phyloP scores from a whole-genome alignment of 2,888 invertebrate genomes.

The Agriopis marginaria region DNA sequence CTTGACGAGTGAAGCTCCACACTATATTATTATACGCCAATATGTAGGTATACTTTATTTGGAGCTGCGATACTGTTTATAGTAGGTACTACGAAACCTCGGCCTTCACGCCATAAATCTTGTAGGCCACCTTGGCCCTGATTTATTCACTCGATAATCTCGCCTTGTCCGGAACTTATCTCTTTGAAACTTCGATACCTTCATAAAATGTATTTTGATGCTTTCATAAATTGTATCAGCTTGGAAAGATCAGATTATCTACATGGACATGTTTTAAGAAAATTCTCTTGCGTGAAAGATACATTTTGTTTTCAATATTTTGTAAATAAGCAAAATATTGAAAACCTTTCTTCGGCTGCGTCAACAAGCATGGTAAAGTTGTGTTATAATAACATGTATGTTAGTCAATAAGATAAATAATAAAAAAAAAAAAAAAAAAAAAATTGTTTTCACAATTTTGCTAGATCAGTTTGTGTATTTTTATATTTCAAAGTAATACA shows the following conservation, averaged over 20 bases:
- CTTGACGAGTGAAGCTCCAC: too few species aligned
- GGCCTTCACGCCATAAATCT: conserved; percentile 65
- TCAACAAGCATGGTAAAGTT: too few species aligned
- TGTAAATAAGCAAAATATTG: too few species aligned
- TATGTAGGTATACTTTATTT: background rate
- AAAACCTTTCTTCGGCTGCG: too few species aligned
- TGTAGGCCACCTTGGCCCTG: conserved; percentile 61
- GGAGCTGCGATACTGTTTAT: conserved; percentile 14
- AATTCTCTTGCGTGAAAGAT: background rate
- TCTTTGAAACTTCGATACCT: conserved; percentile 55
- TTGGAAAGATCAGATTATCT: background rate
- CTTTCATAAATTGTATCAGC: conserved; percentile 22
- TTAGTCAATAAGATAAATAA: too few species aligned
- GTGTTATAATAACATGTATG: too few species aligned
- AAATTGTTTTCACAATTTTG: too few species aligned
- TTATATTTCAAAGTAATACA: too few species aligned
- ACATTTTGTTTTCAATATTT: too few species aligned
- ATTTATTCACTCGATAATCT: conserved; percentile 73
- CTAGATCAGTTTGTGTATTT: too few species aligned
- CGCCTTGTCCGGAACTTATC: conserved; percentile 63
- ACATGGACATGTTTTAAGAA: too few species aligned
- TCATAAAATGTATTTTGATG: conserved; percentile 26
- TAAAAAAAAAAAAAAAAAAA: too few species aligned
- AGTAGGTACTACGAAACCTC: conserved; percentile 28
- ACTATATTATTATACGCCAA: background rate